Conservation (phyloP, 2,888 invertebrate genomes). For the Agriopis leucophaearia region DNA sequence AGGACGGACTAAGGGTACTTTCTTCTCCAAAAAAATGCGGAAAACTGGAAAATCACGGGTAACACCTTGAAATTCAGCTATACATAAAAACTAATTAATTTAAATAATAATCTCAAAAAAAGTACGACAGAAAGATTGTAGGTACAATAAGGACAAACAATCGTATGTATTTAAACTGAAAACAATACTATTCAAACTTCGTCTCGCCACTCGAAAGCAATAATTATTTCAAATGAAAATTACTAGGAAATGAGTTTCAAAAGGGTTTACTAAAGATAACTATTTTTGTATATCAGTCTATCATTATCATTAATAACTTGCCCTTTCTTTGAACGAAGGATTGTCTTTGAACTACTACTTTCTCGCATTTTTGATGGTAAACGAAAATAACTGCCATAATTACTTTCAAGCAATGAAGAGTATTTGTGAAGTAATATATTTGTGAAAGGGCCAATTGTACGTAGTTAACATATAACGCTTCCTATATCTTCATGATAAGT, state of each 20-base stretch:
- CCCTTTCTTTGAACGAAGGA: neutral
- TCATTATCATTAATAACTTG: slow-evolving; percentile 10
- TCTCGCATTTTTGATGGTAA: neutral
- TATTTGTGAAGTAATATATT: neutral
- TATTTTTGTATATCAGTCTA: neutral
- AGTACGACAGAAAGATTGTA: too few species aligned
- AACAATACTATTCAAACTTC: too few species aligned
- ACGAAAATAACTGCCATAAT: neutral
- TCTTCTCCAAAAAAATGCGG: too few species aligned
- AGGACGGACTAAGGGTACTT: too few species aligned
- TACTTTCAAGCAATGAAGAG: neutral
- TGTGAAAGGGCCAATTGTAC: neutral
- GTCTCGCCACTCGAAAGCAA: neutral
- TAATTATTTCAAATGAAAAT: neutral
- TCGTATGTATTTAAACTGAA: too few species aligned
- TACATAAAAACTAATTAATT: too few species aligned
- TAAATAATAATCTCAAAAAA: too few species aligned
- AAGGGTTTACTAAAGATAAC: neutral
- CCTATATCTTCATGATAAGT: neutral
- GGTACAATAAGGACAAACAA: too few species aligned
- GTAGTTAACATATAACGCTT: neutral
- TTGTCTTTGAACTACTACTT: neutral
- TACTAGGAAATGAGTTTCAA: neutral
- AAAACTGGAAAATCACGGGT: too few species aligned
- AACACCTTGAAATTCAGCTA: too few species aligned